Base-by-base conservation (phyloP, 2,888 invertebrate species). In the Macrostomum cliftonense region DNA sequence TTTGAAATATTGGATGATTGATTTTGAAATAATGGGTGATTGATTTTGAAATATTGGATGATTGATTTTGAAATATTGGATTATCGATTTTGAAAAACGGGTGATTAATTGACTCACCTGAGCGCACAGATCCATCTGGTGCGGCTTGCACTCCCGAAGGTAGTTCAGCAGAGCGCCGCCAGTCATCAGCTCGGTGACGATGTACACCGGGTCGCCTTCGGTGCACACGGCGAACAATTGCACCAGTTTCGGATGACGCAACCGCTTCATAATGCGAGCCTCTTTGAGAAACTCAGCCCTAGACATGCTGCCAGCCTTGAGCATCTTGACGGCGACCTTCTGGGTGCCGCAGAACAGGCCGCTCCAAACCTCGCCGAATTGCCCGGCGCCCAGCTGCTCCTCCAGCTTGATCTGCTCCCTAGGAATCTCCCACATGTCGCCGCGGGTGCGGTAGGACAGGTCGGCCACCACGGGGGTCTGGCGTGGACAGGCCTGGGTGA, bases 201-300 rank as follows among this genome's bases (percentile, higher is more conserved):
- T 91, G 69, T 85, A 87, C 47, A 91, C 85, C 1, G 91, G 91
- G 62, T 89, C 89, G 62, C 86, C 83, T 59, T 80, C 78, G 0
- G 88, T 85, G 67, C 91, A 91, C 13, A 91, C 88, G 0, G 88
- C 91, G 70, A 87, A 89, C 21, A 91, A 73, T 4, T 85, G 83
- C n/a, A 91, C 88, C 40, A 91, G 76, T 56, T 89, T 81, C 69
- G 88, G 83, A 73, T 97, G 97, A 46, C 89, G 78, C 74, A 93
- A 87, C 70, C 89, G 86, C 67, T 97, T 97, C 97, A 97, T 97
- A 56, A 97, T 93, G 56, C 83, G 82, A 5, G 95, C 95, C 71
- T 97, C 97, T 71, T 91, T 83, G 1, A 97, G 77, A 76, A 97
- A 97, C 1, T 91, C 93, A 60, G 83, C 81, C 7, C 86, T 84